These are phyloP conservation scores for Cladorhizidae sp. DNA, from an alignment of 37 sponge, comb jelly and placozoan species.

Conservation along the genomic window DNA sequence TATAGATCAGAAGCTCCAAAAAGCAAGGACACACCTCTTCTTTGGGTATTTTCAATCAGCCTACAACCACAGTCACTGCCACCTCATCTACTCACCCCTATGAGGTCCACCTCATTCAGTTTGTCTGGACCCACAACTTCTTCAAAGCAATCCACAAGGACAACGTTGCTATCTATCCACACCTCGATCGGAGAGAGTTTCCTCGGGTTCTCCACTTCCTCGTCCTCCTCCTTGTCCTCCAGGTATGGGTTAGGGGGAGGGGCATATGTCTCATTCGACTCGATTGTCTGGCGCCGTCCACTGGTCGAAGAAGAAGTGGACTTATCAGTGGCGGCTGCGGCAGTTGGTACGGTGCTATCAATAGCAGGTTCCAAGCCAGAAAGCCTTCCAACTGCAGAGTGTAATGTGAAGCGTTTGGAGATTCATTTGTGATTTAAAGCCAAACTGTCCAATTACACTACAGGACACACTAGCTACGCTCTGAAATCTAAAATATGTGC, in stretches of 20 bases:
- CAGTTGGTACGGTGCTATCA: background rate
- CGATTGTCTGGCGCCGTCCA: constrained; percentile 4
- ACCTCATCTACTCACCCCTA: constrained; percentile 45
- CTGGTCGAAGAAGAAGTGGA: no score
- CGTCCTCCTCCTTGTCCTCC: background rate
- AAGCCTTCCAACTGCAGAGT: no score
- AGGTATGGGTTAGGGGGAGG: constrained; percentile 31
- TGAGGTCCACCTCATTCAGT: constrained; percentile 35
- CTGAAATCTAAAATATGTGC: no score
- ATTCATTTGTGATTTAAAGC: no score
- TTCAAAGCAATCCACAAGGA: constrained; percentile 36
- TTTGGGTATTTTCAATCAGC: background rate
- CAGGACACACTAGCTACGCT: no score
- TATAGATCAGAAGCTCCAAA: no score
- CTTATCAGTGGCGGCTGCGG: background rate
- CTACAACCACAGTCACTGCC: background rate
- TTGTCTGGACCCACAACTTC: constrained; percentile 24
- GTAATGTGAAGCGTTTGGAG: no score
- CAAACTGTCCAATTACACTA: no score
- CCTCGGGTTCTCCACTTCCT: background rate
- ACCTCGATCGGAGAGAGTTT: background rate
- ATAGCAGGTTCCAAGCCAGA: no score
- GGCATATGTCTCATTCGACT: constrained; percentile 24
- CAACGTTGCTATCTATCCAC: constrained; percentile 25
- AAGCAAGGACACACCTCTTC: no score